These are phyloP conservation scores for Pangasianodon hypophthalmus DNA, from an alignment of 2,113 vertebrate genomes.

Conservation along the genomic window DNA sequence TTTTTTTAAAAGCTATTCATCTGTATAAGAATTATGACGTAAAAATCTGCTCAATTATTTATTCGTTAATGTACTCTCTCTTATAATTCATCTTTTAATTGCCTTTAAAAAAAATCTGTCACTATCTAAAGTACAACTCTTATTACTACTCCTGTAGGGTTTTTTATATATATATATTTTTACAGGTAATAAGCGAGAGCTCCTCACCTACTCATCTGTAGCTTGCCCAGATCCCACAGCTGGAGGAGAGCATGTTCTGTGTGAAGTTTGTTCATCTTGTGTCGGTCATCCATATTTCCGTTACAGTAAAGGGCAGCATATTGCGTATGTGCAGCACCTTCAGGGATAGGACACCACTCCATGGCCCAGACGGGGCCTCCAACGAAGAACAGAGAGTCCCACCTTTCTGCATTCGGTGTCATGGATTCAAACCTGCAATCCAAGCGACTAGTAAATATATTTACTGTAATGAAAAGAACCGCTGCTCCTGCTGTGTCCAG, in stretches of 20 bases:
- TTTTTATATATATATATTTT: neutral
- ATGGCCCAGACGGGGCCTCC: conserved; percentile 91
- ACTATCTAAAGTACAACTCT: neutral
- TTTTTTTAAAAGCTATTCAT: too few species aligned
- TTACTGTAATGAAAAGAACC: neutral
- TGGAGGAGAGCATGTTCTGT: conserved; percentile 81
- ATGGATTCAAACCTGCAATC: conserved; percentile 79
- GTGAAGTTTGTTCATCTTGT: conserved; percentile 71
- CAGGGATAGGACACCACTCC: conserved; percentile 91
- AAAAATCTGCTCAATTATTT: too few species aligned
- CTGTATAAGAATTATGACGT: too few species aligned
- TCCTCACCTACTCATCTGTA: conserved; percentile 63
- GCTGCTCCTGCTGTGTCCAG: neutral
- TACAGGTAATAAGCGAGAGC: conserved; percentile 59
- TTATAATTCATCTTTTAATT: neutral
- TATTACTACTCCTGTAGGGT: neutral
- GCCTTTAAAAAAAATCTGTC: neutral
- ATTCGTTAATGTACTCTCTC: neutral
- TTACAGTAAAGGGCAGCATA: conserved; percentile 86
- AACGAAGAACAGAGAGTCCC: conserved; percentile 83
- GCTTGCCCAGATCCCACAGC: conserved; percentile 84
- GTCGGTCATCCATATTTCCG: conserved; percentile 82
- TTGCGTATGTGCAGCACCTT: conserved; percentile 77
- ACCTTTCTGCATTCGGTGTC: conserved; percentile 78
- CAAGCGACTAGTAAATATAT: neutral